Base-by-base conservation (phyloP, 2,888 invertebrate genomes). In the Arrhopalites spinosus region DNA sequence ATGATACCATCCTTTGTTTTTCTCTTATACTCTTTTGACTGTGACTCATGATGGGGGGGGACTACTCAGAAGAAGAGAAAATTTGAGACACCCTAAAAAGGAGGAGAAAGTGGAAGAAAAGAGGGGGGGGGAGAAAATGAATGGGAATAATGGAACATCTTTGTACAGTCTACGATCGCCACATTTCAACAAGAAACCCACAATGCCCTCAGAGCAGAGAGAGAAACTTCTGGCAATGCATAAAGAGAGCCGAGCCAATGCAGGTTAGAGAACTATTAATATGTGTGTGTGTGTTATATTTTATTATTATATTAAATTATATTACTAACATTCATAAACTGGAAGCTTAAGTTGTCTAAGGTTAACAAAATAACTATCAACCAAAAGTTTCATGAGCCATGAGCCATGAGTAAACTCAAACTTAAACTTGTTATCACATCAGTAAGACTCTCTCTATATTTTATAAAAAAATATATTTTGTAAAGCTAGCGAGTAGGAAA, bases 181-280 rank as follows among this genome's bases (percentile, higher is more conserved):
- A 30, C 78, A 79, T 29, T 78, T 77, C 68, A 78, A n/a, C n/a
- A n/a, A 77, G 70, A 78, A 78, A 67, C 77, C 77, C 73, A 70
- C 70, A 36, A 79, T 79, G 78, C 79, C 79, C 5, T 63, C 77
- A 0, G 79, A 79, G 66, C 79, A 79, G 63, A 69, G 73, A 45
- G 76, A 75, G 0, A 79, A 79, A 43, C 47, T 79, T 0, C 59
- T 79, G n/a, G 79, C 75, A 15, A 79, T 79, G 79, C 79, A 79
- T 53, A 66, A 69, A 75, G 79, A 77, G 1, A 77, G 78, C 45
- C 69, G 78, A 53, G 79, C 78, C 2, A 79, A 79, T 74, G 79
- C 79, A 17, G 79, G 79, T 79, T 61, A 50, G 73, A 50, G 5
- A 30, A 56, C 17, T 50, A 13, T n/a, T 8, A 50, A 50, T 50